phyloP scores from a whole-genome alignment of 2,888 invertebrate species.

The Eucriotettix oculatus region DNA sequence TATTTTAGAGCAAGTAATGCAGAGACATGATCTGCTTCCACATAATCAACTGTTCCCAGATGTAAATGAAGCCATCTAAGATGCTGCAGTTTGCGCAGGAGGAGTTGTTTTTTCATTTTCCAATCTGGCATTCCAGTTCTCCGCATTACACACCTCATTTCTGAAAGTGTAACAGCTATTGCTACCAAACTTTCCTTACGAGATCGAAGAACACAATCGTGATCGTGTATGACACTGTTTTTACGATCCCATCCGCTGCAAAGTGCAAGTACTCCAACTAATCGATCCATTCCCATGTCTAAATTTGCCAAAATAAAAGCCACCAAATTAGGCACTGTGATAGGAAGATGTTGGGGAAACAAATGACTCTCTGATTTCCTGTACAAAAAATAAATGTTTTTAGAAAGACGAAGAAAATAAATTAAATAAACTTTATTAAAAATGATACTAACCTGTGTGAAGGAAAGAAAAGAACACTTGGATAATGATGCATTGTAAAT shows the following conservation, averaged over 20 bases:
- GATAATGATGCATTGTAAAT: constrained; percentile 60
- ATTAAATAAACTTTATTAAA: neutral
- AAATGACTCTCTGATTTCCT: constrained; percentile 54
- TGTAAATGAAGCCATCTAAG: constrained; percentile 4
- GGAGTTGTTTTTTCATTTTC: neutral
- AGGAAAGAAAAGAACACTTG: constrained; percentile 67
- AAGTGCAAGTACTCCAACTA: neutral
- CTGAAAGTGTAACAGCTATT: constrained; percentile 1
- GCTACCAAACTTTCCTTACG: constrained; percentile 3
- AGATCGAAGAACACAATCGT: constrained; percentile 3
- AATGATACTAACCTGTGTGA: constrained; percentile 36
- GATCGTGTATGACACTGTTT: neutral
- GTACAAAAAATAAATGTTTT: constrained; percentile 16
- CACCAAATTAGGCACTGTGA: constrained; percentile 47
- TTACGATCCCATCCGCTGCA: constrained; percentile 5
- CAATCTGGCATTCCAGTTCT: too few relatives aligned
- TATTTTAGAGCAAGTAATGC: too few relatives aligned
- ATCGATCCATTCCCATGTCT: constrained; percentile 1
- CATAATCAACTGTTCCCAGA: neutral
- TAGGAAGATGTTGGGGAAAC: constrained; percentile 43
- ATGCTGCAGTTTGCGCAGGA: constrained; percentile 5
- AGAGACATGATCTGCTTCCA: too few relatives aligned
- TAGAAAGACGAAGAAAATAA: neutral
- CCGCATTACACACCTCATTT: neutral
- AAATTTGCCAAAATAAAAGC: constrained; percentile 58